Evolutionary conservation across 92 coral and sea anemone genomes (phyloP), one percentile per base, ranked within the genome.

Genomic region (Montipora capitata): DNA sequence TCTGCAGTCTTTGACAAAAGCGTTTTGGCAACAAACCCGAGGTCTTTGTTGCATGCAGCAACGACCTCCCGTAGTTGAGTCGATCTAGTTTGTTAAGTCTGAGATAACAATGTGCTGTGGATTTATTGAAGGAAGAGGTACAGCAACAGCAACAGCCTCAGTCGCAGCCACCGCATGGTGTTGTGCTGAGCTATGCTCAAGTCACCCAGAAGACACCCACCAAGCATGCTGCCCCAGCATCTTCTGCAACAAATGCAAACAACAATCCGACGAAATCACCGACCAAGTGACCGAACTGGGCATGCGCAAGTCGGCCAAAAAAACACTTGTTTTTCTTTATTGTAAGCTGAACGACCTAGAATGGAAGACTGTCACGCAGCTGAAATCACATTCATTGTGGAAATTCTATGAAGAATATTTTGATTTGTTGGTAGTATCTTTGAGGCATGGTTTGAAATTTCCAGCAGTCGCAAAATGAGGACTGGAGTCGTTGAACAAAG

Each of bases 151-250:
- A 9, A 54, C 61, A 54, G 61, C 12, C 12, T 3, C 61, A 64
- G 13, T 15, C 27, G 9, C 72, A 43, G 57, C 18, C 56, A 16
- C 68, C 17, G 4, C 72, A 43, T 16, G 17, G 58, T 5, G 20
- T 18, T 8, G 83, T 92, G 15, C 67, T 95, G 68, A 96, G 99
- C 78, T 96, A 96, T 91, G 99, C 99, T 13, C 99, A 96, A 84
- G 95, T 96, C 81, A 93, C 99, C 62, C 98, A 96, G 72, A 96
- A 95, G 77, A 95, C 93, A 39, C 79, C 92, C 16, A 91, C 95
- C 5, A 94, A 94, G 65, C 94, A 92, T 49, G 42, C 88, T 56
- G 62, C 52, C 7, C 52, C 84, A 54, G 69, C 79, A 17, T 10
- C 72, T 9, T 14, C 72, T 8, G 1, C 82, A 41, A 43, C 72